A percentile compares a stretch with the other conserved stretches of the same genome.
Evolutionary conservation across 2,888 invertebrate genomes (phyloP).

Genomic region (Lagria hirta): DNA sequence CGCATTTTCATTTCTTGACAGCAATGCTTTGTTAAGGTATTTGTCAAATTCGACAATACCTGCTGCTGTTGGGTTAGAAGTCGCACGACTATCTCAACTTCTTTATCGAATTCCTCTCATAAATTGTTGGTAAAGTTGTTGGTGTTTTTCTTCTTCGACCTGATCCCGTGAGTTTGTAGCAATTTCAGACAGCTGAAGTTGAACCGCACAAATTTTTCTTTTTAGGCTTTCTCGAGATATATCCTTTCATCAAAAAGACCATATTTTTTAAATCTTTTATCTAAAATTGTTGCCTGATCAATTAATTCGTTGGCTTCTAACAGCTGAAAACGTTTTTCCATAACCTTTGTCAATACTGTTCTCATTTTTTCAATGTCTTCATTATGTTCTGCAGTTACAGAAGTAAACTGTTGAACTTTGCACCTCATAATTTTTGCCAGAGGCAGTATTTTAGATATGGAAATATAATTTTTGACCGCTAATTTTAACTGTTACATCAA

Average conservation of each 20-base stretch:
- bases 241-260: not conserved
- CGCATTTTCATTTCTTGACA: not conserved
- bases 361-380: not conserved
- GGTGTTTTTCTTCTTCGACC: not conserved
- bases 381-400: not conserved
- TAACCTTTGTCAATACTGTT: not conserved
- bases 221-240: too few species aligned
- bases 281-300: not conserved
- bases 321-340: not conserved
- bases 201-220: too few species aligned
- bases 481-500: constrained; percentile 19
- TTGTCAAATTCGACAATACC: too few species aligned
- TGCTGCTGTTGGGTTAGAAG: too few species aligned
- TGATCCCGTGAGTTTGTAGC: too few species aligned
- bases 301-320: not conserved
- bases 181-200: too few species aligned
- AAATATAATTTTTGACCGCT: constrained; percentile 19
- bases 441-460: constrained; percentile 14
- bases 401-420: not conserved
- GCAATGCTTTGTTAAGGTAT: constrained; percentile 3
- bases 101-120: constrained; percentile 18
- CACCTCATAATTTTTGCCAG: not conserved
- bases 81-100: not conserved
- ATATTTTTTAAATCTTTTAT: constrained; percentile 5
- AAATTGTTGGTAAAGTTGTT: constrained; percentile 1